Evolutionary conservation across 1,140 invertebrate genomes (phyloP).

Genomic region (Temnothorax longispinosus): DNA sequence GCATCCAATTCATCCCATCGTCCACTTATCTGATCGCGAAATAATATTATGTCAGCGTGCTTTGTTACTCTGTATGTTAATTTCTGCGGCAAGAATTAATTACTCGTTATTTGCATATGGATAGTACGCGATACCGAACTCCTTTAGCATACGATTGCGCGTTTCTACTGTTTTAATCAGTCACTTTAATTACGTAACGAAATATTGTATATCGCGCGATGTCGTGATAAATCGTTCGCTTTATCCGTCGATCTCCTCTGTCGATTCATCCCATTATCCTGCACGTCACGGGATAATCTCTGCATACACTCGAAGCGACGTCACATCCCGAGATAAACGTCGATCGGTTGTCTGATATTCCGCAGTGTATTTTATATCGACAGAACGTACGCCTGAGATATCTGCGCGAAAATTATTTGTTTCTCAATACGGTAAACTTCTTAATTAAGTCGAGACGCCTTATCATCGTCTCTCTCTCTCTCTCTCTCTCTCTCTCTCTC

Average conservation of each 20-base stretch:
- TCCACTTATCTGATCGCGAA: constrained; percentile 9
- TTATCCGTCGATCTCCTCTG: constrained; percentile 41
- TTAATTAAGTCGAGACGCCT: constrained; percentile 61
- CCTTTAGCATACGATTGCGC: constrained; percentile 18
- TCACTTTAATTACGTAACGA: constrained; percentile 53
- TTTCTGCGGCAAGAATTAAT: constrained; percentile 31
- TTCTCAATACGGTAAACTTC: constrained; percentile 40
- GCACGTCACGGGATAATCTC: constrained; percentile 56
- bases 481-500: background rate
- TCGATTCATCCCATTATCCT: constrained; percentile 56
- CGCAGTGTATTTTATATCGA: constrained; percentile 24
- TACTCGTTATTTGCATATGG: constrained; percentile 30
- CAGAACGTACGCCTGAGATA: constrained; percentile 1
- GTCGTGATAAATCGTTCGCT: constrained; percentile 56
- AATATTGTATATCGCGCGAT: constrained; percentile 26
- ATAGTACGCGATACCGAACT: background rate
- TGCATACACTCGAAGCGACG: constrained; percentile 45
- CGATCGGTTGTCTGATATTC: constrained; percentile 43
- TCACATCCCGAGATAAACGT: constrained; percentile 49
- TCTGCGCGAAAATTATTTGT: constrained; percentile 35
- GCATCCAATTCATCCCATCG: background rate
- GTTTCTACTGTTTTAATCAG: constrained; percentile 42
- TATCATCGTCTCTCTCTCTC: background rate
- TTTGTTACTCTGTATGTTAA: constrained; percentile 15
- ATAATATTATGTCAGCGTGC: constrained; percentile 6